Percentiles rank a stretch among this genome's conserved stretches.
phyloP scores from a whole-genome alignment of 2,888 invertebrate genomes.

The Himalopsyche tibetana region DNA sequence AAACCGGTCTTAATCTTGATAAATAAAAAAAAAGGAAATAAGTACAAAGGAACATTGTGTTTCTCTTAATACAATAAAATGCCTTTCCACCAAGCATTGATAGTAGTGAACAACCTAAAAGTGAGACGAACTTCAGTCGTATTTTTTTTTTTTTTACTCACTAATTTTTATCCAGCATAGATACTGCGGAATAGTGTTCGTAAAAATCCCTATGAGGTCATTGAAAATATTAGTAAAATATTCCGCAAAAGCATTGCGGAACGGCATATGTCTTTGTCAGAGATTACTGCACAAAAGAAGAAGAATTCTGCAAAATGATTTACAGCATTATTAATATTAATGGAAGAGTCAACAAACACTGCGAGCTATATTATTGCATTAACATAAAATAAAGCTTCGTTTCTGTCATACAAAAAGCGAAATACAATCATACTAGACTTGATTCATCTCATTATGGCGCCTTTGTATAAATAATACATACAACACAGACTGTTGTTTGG shows the following conservation, averaged over 20 bases:
- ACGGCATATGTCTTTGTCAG: background rate
- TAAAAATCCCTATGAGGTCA: background rate
- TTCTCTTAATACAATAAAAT: too few relatives aligned
- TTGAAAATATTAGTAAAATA: background rate
- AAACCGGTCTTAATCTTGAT: too few relatives aligned
- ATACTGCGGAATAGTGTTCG: background rate
- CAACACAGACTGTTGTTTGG: too few relatives aligned
- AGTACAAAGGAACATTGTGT: too few relatives aligned
- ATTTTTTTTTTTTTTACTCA: too few relatives aligned
- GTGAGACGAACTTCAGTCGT: too few relatives aligned
- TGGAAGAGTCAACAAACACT: background rate
- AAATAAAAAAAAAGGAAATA: too few relatives aligned
- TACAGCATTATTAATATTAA: background rate
- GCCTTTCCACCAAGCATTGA: too few relatives aligned
- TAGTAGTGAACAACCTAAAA: too few relatives aligned
- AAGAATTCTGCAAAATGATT: background rate
- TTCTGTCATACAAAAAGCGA: background rate
- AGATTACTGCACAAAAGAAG: slow-evolving; percentile 16
- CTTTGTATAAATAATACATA: too few relatives aligned
- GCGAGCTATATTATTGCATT: slow-evolving; percentile 6
- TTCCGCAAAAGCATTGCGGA: background rate
- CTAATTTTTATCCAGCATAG: too few relatives aligned
- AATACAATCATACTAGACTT: background rate
- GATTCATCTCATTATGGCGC: too few relatives aligned
- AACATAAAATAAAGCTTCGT: slow-evolving; percentile 15